These are phyloP conservation scores for Aulostomus chinensis DNA, from an alignment of 2,797 vertebrate species.

Conservation along the genomic window DNA sequence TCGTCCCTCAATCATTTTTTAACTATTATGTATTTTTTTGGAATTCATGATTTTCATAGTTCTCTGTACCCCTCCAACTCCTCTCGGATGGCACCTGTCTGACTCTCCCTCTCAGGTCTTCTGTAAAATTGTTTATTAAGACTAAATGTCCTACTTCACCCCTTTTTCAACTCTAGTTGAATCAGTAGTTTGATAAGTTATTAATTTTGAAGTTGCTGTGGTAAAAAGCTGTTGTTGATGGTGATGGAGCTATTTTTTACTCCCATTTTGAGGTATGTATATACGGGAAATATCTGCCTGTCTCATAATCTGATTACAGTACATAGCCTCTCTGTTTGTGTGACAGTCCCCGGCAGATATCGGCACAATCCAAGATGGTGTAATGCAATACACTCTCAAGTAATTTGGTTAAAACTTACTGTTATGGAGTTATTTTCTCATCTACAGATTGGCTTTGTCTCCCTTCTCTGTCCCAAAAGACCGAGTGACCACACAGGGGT, in stretches of 20 bases:
- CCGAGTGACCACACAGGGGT: not conserved
- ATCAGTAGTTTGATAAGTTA: too few species aligned
- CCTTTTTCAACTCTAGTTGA: too few species aligned
- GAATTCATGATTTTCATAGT: too few species aligned
- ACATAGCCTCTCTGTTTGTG: slow-evolving; percentile 12
- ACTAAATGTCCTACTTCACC: too few species aligned
- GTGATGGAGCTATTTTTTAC: slow-evolving; percentile 25
- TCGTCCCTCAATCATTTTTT: slow-evolving; percentile 31
- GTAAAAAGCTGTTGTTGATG: too few species aligned
- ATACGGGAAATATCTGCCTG: slow-evolving; percentile 1
- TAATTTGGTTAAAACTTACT: slow-evolving; percentile 33
- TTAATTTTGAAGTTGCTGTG: too few species aligned
- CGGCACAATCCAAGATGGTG: slow-evolving; percentile 2
- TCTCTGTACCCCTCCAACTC: slow-evolving; percentile 9
- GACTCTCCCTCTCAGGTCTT: not conserved
- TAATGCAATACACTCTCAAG: slow-evolving; percentile 23
- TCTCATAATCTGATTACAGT: slow-evolving; percentile 14
- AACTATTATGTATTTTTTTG: slow-evolving; percentile 33
- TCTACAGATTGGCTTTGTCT: slow-evolving; percentile 10
- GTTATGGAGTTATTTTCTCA: slow-evolving; percentile 27
- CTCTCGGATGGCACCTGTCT: not conserved
- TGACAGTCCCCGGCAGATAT: slow-evolving; percentile 20
- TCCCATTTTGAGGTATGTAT: slow-evolving; percentile 2
- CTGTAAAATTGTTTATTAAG: too few species aligned
- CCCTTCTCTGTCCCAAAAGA: slow-evolving; percentile 2